phyloP scores from a whole-genome alignment of 2,797 vertebrate species.

The Tangara arthus region DNA sequence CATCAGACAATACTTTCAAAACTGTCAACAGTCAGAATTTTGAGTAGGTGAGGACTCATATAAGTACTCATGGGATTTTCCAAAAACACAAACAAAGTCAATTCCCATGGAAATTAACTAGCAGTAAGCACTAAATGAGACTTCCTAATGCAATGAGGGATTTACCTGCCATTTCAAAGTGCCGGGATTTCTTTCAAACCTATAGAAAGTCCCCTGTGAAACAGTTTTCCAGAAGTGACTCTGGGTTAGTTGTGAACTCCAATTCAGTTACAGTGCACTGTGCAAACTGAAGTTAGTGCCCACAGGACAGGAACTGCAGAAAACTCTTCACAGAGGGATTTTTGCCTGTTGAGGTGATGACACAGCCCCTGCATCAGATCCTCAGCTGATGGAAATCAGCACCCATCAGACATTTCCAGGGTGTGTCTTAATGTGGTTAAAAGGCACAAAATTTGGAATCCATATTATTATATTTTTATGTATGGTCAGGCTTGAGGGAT shows the following conservation, averaged over 20 bases:
- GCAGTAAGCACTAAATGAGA: background rate
- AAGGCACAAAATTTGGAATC: background rate
- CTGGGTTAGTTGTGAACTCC: background rate
- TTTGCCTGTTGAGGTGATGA: background rate
- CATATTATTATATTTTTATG: background rate
- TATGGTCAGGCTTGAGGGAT: background rate
- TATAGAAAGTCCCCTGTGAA: background rate
- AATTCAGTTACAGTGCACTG: background rate
- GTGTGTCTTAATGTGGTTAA: background rate
- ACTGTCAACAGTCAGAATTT: background rate
- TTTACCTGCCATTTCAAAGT: background rate
- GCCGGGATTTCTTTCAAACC: background rate
- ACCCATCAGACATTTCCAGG: background rate
- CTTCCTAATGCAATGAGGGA: background rate
- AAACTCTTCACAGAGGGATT: background rate
- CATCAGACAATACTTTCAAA: background rate
- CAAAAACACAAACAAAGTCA: background rate
- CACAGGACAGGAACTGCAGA: background rate
- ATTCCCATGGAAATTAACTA: background rate
- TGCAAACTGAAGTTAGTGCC: background rate
- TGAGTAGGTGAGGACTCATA: background rate
- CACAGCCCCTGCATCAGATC: accelerated
- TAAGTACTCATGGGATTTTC: background rate
- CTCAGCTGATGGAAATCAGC: background rate
- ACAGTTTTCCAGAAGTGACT: background rate